These are phyloP conservation scores for Chiropotes sagulatus DNA, from an alignment of 2,797 vertebrate species.

Conservation along the genomic window DNA sequence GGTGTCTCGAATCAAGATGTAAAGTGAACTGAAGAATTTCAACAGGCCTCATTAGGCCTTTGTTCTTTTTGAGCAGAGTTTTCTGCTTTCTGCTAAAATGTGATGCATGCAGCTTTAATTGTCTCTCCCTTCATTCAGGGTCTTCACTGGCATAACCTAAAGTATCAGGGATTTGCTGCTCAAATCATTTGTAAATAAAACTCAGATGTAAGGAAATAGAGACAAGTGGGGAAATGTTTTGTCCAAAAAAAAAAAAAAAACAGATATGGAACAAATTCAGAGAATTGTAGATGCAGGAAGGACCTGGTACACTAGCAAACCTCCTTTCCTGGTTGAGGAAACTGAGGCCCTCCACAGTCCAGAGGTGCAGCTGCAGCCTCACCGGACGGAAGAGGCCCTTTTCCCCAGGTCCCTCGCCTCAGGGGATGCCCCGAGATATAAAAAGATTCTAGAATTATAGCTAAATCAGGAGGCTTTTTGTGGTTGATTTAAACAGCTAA, in stretches of 20 bases:
- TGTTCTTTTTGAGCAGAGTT: conserved; percentile 54
- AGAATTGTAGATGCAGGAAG: background rate
- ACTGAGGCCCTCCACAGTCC: accelerated
- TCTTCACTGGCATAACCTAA: background rate
- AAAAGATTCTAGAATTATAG: background rate
- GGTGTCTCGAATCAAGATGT: conserved; percentile 75
- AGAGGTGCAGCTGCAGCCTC: background rate
- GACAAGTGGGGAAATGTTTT: no score
- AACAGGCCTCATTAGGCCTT: conserved; percentile 39
- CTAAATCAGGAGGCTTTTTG: background rate
- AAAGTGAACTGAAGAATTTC: conserved; percentile 28
- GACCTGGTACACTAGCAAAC: background rate
- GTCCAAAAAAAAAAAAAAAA: background rate
- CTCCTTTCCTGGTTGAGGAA: background rate
- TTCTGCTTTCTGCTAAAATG: conserved; percentile 49
- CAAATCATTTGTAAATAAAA: background rate
- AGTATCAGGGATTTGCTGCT: background rate
- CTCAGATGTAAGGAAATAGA: background rate
- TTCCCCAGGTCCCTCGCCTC: background rate
- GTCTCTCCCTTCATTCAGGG: background rate
- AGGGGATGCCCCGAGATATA: background rate
- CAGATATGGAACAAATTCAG: background rate
- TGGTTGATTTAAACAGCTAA: background rate
- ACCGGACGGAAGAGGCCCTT: background rate
- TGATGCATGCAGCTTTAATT: background rate